phyloP scores from a whole-genome alignment of 2,888 invertebrate genomes.

The Andrena chrysosceles region DNA sequence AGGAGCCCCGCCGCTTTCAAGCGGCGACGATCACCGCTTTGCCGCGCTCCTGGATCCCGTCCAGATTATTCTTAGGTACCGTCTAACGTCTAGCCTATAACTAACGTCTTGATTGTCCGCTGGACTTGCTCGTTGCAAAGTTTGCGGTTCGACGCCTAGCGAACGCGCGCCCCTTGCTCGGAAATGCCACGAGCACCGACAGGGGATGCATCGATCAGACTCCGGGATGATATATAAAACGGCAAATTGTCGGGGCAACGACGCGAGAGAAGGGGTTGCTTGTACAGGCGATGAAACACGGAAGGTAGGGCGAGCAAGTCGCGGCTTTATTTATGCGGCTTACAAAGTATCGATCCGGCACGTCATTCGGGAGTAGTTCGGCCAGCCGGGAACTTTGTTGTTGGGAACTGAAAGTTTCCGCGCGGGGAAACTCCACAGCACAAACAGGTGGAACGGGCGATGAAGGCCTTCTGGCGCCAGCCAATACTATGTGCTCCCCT shows the following conservation, averaged over 20 bases:
- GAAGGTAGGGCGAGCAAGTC: constrained; percentile 49
- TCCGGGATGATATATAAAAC: constrained; percentile 19
- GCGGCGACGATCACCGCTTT: not conserved
- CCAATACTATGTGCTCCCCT: constrained; percentile 48
- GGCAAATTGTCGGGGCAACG: not conserved
- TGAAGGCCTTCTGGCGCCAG: constrained; percentile 75
- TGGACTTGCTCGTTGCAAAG: not conserved
- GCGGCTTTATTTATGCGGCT: constrained; percentile 74
- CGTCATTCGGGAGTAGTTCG: constrained; percentile 74
- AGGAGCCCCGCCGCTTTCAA: constrained; percentile 36
- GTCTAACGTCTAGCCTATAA: too few species aligned
- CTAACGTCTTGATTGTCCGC: not conserved
- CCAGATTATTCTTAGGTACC: constrained; percentile 10
- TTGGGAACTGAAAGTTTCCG: constrained; percentile 74
- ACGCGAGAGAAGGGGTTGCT: constrained; percentile 8
- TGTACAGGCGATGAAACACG: constrained; percentile 52
- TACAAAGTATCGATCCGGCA: constrained; percentile 72
- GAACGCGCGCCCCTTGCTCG: not conserved
- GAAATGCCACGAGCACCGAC: not conserved
- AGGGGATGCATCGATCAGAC: not conserved
- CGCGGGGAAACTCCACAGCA: constrained; percentile 71
- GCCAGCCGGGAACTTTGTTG: constrained; percentile 75
- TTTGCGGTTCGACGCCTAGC: not conserved
- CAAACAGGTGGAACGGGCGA: constrained; percentile 78
- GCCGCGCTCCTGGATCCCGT: constrained; percentile 1